These are phyloP conservation scores for Myotis pilosus DNA, from an alignment of 2,797 vertebrate genomes.

Conservation along the genomic window DNA sequence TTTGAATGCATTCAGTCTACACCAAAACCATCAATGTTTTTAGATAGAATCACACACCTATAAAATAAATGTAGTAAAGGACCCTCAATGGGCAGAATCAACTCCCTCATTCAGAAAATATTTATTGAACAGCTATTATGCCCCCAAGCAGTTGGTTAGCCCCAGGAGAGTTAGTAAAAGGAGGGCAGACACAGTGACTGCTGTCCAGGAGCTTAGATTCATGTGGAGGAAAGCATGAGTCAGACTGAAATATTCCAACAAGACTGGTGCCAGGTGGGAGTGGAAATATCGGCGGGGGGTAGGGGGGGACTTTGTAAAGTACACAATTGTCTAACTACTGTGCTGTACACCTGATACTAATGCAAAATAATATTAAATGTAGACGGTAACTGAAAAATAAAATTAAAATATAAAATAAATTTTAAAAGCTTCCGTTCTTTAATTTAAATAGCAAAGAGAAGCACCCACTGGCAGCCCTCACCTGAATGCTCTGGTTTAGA, in stretches of 20 bases:
- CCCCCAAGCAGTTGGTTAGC: neutral
- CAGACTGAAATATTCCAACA: neutral
- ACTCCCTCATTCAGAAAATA: neutral
- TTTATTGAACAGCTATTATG: neutral
- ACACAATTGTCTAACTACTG: neutral
- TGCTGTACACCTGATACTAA: neutral
- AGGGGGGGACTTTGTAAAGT: neutral
- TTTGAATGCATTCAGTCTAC: neutral
- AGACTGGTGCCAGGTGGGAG: too few relatives aligned
- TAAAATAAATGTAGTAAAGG: neutral
- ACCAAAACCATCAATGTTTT: neutral
- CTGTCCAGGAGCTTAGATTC: neutral
- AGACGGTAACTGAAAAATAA: neutral
- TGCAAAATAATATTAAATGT: neutral
- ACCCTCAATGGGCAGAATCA: neutral
- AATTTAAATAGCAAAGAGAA: neutral
- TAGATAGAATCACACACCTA: neutral
- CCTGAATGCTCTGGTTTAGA: neutral
- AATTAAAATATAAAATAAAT: neutral
- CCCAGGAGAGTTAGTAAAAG: neutral
- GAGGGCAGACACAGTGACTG: neutral
- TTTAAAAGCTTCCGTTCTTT: neutral
- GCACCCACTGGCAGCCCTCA: rapidly evolving
- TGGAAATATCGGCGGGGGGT: neutral
- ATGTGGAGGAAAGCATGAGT: neutral